These are phyloP conservation scores for Nasonovia ribisnigri DNA, from an alignment of 2,888 invertebrate species.

Conservation along the genomic window DNA sequence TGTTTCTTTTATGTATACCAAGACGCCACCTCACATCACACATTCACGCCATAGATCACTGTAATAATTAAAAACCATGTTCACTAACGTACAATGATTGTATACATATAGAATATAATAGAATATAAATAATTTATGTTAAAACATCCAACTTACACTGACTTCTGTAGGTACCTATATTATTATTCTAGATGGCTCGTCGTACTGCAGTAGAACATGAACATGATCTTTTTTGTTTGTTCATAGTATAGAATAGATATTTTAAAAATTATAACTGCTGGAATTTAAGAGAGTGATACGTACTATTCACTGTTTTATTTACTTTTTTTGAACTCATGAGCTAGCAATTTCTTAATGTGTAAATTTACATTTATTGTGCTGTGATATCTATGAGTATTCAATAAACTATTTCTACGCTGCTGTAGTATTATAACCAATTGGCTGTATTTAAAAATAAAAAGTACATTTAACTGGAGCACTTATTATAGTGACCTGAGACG, in stretches of 20 bases:
- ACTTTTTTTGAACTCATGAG: not conserved
- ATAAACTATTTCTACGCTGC: constrained; percentile 36
- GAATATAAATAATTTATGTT: no score
- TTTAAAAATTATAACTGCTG: not conserved
- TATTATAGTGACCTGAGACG: constrained; percentile 7
- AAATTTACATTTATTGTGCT: not conserved
- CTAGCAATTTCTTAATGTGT: not conserved
- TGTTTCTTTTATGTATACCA: not conserved
- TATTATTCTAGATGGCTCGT: no score
- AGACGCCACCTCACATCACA: not conserved
- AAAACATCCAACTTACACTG: no score
- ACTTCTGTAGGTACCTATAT: no score
- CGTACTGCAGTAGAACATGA: not conserved
- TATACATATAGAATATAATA: not conserved
- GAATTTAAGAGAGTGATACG: no score
- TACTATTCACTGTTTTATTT: no score
- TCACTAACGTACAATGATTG: not conserved
- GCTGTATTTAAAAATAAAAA: constrained; percentile 57
- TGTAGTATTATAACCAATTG: constrained; percentile 8
- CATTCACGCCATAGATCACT: not conserved
- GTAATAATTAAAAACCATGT: not conserved
- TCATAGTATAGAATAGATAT: not conserved
- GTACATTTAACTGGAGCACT: constrained; percentile 42
- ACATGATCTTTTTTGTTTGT: not conserved
- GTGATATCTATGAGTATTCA: not conserved